These are phyloP conservation scores for Palythoa caribaeorum DNA, from an alignment of 92 coral and sea anemone species.

Conservation along the genomic window DNA sequence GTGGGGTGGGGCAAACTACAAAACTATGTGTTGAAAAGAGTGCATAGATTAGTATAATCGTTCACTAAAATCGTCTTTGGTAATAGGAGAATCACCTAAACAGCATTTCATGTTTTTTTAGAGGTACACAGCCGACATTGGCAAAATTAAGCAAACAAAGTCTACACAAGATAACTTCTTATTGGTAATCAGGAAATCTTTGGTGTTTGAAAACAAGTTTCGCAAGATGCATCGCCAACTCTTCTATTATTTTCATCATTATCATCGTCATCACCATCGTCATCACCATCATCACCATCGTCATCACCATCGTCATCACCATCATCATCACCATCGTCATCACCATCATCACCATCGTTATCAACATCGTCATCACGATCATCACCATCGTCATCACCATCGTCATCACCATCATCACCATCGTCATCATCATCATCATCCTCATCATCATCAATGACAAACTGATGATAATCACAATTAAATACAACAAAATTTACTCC, in stretches of 20 bases:
- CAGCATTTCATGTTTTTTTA: background rate
- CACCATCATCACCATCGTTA: no score
- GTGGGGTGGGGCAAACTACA: background rate
- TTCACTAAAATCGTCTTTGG: slow-evolving; percentile 1
- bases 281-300: no score
- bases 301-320: no score
- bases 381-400: no score
- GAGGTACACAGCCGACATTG: background rate
- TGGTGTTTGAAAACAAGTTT: background rate
- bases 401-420: no score
- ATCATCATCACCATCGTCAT: no score
- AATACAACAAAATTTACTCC: background rate
- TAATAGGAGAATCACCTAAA: background rate
- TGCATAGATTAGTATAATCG: background rate
- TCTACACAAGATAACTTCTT: background rate
- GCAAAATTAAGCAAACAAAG: background rate
- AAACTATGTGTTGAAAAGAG: background rate
- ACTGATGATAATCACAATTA: slow-evolving; percentile 15
- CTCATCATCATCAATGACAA: background rate
- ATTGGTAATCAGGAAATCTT: no score
- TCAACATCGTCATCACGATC: no score
- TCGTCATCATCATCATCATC: no score
- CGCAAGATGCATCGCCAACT: background rate
- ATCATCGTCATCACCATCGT: no score
- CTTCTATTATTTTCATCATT: no score